These are phyloP conservation scores for Drosophila quadrilineata DNA, from an alignment of 1,140 invertebrate species.

Conservation along the genomic window DNA sequence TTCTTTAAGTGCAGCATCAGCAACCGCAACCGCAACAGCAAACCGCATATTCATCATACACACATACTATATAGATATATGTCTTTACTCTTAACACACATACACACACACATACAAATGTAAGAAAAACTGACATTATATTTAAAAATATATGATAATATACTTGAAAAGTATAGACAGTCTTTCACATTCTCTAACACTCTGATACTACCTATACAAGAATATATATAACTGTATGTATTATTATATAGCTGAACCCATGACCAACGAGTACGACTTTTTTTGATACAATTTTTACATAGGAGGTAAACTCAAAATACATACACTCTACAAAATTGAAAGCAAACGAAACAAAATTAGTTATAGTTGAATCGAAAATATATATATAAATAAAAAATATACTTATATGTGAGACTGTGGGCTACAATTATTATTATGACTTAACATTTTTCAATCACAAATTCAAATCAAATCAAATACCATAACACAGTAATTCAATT, in stretches of 20 bases:
- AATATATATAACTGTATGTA: constrained; percentile 35
- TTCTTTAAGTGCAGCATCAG: constrained; percentile 59
- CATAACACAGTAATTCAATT: too few species aligned
- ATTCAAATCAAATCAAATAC: too few species aligned
- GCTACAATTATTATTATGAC: too few species aligned
- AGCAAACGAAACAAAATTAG: constrained; percentile 34
- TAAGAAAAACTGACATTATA: constrained; percentile 37
- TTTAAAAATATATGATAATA: constrained; percentile 26
- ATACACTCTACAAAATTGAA: constrained; percentile 29
- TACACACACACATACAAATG: constrained; percentile 24
- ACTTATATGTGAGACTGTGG: not conserved
- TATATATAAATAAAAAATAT: not conserved
- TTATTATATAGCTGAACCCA: constrained; percentile 45
- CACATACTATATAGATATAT: constrained; percentile 8
- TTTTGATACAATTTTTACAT: constrained; percentile 67
- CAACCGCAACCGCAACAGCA: constrained; percentile 39
- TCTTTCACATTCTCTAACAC: constrained; percentile 38
- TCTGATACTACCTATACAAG: constrained; percentile 16
- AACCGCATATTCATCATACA: constrained; percentile 14
- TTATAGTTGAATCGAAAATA: constrained; percentile 32
- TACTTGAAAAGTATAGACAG: constrained; percentile 49
- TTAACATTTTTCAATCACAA: too few species aligned
- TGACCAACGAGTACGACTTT: constrained; percentile 59
- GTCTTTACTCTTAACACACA: constrained; percentile 41
- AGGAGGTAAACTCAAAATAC: too few species aligned